Evolutionary conservation across 2,888 invertebrate genomes (phyloP).

Genomic region (Schrankia costaestrigalis): DNA sequence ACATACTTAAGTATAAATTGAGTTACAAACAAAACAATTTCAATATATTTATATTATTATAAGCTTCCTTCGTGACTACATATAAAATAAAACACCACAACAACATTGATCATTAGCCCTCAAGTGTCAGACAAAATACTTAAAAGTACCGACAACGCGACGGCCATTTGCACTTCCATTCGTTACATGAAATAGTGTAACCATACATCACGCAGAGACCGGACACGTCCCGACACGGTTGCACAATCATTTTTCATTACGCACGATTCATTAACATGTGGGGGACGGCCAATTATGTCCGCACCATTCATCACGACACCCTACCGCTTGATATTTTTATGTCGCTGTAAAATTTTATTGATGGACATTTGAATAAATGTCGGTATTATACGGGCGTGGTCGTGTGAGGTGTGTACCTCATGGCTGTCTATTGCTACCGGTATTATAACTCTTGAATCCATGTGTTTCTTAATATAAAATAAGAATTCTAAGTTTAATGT

Average conservation of each 20-base stretch:
- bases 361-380: slow-evolving; percentile 28
- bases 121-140: slow-evolving; percentile 18
- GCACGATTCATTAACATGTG: slow-evolving; percentile 74
- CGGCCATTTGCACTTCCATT: slow-evolving; percentile 48
- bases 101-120: slow-evolving; percentile 4
- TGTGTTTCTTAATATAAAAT: no score
- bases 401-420: no score
- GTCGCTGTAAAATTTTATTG: slow-evolving; percentile 41
- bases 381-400: slow-evolving; percentile 5
- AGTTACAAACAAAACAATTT: background rate
- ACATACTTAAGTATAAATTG: background rate
- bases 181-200: slow-evolving; percentile 54
- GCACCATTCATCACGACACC: slow-evolving; percentile 70
- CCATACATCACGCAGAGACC: slow-evolving; percentile 49
- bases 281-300: slow-evolving; percentile 72
- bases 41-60: background rate
- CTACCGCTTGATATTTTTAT: slow-evolving; percentile 61
- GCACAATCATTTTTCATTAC: slow-evolving; percentile 75
- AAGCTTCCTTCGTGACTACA: background rate
- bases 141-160: slow-evolving; percentile 35
- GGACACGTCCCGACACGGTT: slow-evolving; percentile 46
- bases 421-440: no score
- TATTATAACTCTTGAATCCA: no score
- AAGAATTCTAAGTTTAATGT: no score
- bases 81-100: background rate